phyloP scores from a whole-genome alignment of 1,140 invertebrate species.

The Heliconius hewitsoni region DNA sequence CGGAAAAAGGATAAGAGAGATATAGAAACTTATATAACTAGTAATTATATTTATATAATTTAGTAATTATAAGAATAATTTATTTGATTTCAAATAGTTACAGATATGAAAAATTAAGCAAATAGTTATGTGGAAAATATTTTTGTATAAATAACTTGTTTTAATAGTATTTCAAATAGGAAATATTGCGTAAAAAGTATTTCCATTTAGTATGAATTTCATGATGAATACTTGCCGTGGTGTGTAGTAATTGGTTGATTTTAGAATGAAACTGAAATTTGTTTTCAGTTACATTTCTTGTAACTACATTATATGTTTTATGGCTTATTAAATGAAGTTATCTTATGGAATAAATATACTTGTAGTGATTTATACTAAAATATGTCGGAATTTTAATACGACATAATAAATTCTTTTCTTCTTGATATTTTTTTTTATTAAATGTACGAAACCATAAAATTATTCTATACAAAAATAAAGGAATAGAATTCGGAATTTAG shows the following conservation, averaged over 20 bases:
- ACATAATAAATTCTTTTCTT: too few relatives aligned
- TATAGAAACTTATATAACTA: neutral
- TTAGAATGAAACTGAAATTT: neutral
- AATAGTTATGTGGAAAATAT: neutral
- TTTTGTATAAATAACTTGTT: neutral
- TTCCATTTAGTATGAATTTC: neutral
- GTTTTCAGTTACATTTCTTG: neutral
- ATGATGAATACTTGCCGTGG: neutral
- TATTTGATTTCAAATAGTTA: neutral
- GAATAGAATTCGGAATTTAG: neutral
- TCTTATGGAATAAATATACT: neutral
- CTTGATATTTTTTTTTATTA: too few relatives aligned
- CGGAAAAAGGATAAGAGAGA: neutral
- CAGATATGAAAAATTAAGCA: neutral
- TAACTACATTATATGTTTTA: neutral
- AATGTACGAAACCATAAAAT: too few relatives aligned
- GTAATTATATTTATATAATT: neutral
- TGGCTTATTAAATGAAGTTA: neutral
- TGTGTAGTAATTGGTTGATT: constrained; percentile 9
- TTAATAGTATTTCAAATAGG: neutral
- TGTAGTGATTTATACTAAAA: neutral
- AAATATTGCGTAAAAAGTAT: constrained; percentile 4
- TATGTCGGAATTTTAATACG: too few relatives aligned
- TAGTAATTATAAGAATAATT: neutral
- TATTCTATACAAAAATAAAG: too few relatives aligned